Base-by-base conservation (phyloP, 2,888 invertebrate genomes). In the Argyra leucocephala region DNA sequence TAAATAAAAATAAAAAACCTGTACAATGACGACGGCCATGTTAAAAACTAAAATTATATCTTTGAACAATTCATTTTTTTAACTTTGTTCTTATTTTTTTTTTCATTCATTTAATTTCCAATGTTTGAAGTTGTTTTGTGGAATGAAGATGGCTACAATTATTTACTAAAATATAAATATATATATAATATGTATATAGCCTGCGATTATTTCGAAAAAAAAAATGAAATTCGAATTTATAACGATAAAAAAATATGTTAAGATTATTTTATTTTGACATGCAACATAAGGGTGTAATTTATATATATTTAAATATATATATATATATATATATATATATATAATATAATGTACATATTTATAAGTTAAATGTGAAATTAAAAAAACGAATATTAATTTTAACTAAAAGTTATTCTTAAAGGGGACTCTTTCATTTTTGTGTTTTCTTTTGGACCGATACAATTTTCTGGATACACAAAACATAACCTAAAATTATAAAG, bases 41-140 rank as follows among this genome's bases (percentile, higher is more conserved):
- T 48, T 48, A 48, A 48, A 48, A 48, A 48, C 48, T 48, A 48
- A 48, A 48, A 48, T 48, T 48, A 48, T 48, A 48, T 48, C 48
- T 48, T 48, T 48, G 48, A 48, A 48, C 18, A 48, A 5, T 18
- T 48, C 18, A 18, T 48, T 48, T 12, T 18, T 18, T 12, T 12
- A 31, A 31, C 7, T 10, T 31, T 31, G 31, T 3, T 31, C 5
- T 48, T 48, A 18, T 18, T 9, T 48, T 48, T 48, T 48, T 31
- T 31, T 31, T 31, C 10, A 7, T 31, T 31, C 31, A 5, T 31
- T 31, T 31, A 7, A 7, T 31, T 31, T 31, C 9, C 3, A 10
- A 7, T 31, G 31, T 4, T 31, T 48, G 12, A 18, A 15, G 48
- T 15, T 48, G 3, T 48, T 48, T 48, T n/a, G 48, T 48, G 12